Conservation (phyloP, 2,888 invertebrate genomes). For the Tachina grossa region DNA sequence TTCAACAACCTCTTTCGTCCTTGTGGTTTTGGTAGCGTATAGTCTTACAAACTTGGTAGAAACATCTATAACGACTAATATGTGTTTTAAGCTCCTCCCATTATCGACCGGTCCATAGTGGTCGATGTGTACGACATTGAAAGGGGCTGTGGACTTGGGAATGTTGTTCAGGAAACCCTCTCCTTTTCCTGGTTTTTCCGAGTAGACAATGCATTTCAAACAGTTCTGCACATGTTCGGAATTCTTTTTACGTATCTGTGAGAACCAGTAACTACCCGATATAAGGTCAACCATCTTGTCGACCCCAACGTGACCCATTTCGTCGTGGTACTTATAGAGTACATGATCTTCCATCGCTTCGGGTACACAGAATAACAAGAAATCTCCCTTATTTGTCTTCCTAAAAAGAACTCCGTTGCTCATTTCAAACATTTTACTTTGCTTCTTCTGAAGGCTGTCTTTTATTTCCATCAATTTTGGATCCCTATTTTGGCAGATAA, state of each 20-base stretch:
- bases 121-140: not conserved
- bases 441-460: not conserved
- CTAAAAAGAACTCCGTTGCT: conserved; percentile 19
- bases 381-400: not conserved
- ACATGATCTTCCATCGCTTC: conserved; percentile 3
- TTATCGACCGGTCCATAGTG: conserved; percentile 2
- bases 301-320: not conserved
- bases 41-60: not conserved
- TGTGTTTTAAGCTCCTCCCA: conserved; percentile 30
- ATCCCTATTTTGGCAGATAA: conserved; percentile 14
- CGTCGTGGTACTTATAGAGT: not conserved
- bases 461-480: not conserved
- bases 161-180: not conserved
- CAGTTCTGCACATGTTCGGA: not conserved
- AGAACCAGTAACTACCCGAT: not conserved
- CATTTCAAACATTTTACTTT: conserved; percentile 33
- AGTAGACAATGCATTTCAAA: not conserved
- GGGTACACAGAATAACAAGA: not conserved
- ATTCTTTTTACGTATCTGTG: not conserved
- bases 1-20: conserved; percentile 41
- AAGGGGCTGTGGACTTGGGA: not conserved
- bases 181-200: not conserved
- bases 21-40: not conserved
- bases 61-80: not conserved
- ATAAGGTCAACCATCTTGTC: not conserved